Evolutionary conservation across 23 tunicate genomes (phyloP), one percentile per base, ranked within the genome.

Genomic region (Trididemnum clinides): DNA sequence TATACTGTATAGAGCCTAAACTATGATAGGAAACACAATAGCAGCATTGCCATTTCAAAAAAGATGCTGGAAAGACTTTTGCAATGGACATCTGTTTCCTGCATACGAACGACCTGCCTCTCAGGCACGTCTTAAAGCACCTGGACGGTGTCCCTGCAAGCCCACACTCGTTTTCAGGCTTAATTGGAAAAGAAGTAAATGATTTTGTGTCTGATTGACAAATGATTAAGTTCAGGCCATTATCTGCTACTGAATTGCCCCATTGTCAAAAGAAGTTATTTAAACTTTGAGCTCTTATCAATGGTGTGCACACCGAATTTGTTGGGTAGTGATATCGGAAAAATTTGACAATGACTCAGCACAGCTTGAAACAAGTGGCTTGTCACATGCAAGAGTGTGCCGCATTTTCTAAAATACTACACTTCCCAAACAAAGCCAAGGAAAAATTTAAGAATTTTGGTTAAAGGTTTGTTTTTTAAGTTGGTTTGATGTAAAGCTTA

Each of bases 171-270:
- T 71, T 71, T 28, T 28, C 22, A 19, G 78, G 78, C 34, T 34
- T 39, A 5, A 71, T 71, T 71, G 78, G 78, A 20, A 28, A 29
- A 71, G 30, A 19, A 71, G 7, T 28, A 28, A 32, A 71, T 71
- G 78, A 39, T 20, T 22, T 33, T 5, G 78, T 26, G 22, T 71
- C 78, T 71, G 78, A 71, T 28, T 71, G 78, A 39, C 78, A 33
- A 22, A 39, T 71, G 4, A 18, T 71, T 4, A 33, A 28, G 7
- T 71, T 71, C 18, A 71, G 30, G 30, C 33, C 37, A 33, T 19
- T 71, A 6, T 34, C 39, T 4, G 19, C 19, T 71, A 33, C 39
- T 19, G 22, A 71, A 33, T 30, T 12, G 10, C 71, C 71, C 6
- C 15, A 64, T 7, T 6, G 25, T 10, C 71, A n/a, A n/a, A n/a